Evolutionary conservation across 2,888 invertebrate species (phyloP).

Genomic region (Pseudococcus viburni): DNA sequence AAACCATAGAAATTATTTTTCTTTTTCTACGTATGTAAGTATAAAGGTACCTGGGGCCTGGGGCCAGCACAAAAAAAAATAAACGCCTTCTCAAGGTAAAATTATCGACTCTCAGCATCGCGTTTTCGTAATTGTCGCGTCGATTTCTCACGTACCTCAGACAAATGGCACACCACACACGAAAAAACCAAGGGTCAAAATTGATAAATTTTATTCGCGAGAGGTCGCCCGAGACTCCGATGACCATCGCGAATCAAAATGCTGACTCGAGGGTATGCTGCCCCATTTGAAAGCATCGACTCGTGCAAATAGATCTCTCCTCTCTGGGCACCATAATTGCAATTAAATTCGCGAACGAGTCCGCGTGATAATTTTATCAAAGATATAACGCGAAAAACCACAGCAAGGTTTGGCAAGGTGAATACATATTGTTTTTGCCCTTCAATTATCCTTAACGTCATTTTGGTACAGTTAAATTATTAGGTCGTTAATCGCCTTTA

Average conservation of each 20-base stretch:
- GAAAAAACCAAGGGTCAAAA: not conserved
- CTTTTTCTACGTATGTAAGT: not conserved
- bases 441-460: conserved; percentile 53
- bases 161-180: not conserved
- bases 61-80: not conserved
- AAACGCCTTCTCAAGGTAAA: conserved; percentile 48
- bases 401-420: conserved; percentile 53
- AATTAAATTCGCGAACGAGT: conserved; percentile 55
- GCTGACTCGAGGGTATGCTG: not conserved
- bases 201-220: not conserved
- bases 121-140: not conserved
- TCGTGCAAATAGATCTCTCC: not conserved
- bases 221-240: not conserved
- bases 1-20: not conserved
- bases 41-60: conserved; percentile 26
- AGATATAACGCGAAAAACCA: conserved; percentile 34
- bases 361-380: conserved; percentile 41
- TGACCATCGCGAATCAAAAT: not conserved
- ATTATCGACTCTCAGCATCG: not conserved
- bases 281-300: not conserved
- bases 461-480: conserved; percentile 60
- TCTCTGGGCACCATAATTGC: not conserved
- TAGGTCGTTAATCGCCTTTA: conserved; percentile 62
- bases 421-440: conserved; percentile 57
- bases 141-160: not conserved